These are phyloP conservation scores for Hephaestus fuliginosus DNA, from an alignment of 2,797 vertebrate species.

Conservation along the genomic window DNA sequence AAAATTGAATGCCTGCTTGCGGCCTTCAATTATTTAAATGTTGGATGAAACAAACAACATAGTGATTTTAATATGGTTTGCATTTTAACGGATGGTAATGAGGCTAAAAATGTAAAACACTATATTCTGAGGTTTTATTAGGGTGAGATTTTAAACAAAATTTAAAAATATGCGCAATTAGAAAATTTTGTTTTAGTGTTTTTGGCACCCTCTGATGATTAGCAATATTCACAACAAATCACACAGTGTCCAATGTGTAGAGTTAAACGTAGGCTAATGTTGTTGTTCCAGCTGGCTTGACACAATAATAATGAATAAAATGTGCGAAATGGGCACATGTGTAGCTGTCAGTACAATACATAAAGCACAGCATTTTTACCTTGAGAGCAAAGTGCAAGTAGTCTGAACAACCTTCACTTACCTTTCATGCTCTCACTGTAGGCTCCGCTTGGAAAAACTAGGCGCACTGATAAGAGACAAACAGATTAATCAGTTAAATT, in stretches of 20 bases:
- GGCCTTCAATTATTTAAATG: neutral
- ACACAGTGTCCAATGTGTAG: neutral
- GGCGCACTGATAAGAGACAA: neutral
- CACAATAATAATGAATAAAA: neutral
- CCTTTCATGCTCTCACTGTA: neutral
- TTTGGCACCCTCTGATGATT: neutral
- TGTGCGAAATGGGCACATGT: neutral
- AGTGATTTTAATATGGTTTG: neutral
- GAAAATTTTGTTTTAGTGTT: neutral
- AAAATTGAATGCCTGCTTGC: neutral
- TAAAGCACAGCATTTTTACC: neutral
- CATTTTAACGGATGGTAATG: neutral
- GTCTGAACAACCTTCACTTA: neutral
- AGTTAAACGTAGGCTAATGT: neutral
- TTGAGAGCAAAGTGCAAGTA: neutral
- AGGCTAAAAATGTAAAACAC: neutral
- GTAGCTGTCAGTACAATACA: neutral
- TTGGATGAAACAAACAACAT: neutral
- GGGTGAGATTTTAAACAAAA: neutral
- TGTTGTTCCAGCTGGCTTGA: neutral
- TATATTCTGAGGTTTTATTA: neutral
- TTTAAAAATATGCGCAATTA: neutral
- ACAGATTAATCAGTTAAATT: neutral
- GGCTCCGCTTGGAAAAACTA: neutral
- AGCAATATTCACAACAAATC: neutral